Percentiles rank a stretch among this genome's conserved stretches.
These are phyloP conservation scores for Chaetodon auriga DNA, from an alignment of 2,113 vertebrate genomes.

Conservation along the genomic window DNA sequence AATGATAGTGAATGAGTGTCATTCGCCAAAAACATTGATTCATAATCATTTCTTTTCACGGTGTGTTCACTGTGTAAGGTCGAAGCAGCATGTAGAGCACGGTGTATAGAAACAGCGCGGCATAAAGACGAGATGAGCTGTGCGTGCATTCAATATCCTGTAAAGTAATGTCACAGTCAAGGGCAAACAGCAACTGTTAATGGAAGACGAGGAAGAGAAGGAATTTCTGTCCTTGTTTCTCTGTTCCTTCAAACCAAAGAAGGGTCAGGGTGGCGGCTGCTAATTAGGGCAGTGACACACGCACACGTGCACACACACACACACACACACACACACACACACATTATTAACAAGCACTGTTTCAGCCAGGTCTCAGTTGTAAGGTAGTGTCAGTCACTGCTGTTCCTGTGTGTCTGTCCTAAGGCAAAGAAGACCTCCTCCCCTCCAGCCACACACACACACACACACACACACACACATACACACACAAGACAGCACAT, in stretches of 20 bases:
- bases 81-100: neutral
- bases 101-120: neutral
- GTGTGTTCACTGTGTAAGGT: neutral
- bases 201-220: neutral
- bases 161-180: neutral
- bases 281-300: conserved; percentile 41
- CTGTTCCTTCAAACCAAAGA: conserved; percentile 4
- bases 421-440: conserved; percentile 27
- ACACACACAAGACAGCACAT: conserved; percentile 9
- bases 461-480: conserved; percentile 6
- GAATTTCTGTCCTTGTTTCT: conserved; percentile 17
- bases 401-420: conserved; percentile 47
- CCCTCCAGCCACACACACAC: neutral
- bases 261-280: conserved; percentile 18
- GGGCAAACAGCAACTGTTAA: neutral
- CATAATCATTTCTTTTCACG: neutral
- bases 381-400: conserved; percentile 61
- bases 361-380: conserved; percentile 50
- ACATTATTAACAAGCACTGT: conserved; percentile 34
- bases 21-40: neutral
- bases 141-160: neutral
- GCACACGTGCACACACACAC: conserved; percentile 18
- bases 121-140: neutral
- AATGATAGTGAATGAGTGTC: neutral
- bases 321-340: conserved; percentile 35